A percentile compares a stretch with the other conserved stretches of the same genome.
Conservation (phyloP, 2,113 vertebrate species). For the Esox niger region DNA sequence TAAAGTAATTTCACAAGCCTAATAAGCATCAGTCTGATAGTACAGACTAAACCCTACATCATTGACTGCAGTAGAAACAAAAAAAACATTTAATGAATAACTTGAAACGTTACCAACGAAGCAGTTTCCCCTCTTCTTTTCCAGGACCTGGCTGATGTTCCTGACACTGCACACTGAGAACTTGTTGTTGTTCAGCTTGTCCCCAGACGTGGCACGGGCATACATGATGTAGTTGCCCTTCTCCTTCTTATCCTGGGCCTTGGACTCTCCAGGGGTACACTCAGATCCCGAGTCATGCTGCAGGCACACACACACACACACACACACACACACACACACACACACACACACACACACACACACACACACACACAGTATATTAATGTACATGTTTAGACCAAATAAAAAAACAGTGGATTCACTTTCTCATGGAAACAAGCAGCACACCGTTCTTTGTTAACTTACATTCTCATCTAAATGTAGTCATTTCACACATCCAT, state of each 20-base stretch:
- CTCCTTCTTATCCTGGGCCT: conserved; percentile 95
- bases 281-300: conserved; percentile 98
- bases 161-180: conserved; percentile 94
- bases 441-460: no score
- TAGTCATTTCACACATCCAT: no score
- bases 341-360: background rate
- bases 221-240: conserved; percentile 99
- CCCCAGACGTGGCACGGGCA: conserved; percentile 94
- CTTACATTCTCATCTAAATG: no score
- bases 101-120: conserved; percentile 98
- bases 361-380: background rate
- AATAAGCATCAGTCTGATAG: background rate
- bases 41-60: background rate
- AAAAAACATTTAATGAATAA: no score
- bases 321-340: background rate
- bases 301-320: background rate
- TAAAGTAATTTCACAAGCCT: background rate
- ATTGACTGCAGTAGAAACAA: conserved; percentile 52
- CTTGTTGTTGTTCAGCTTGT: conserved; percentile 99
- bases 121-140: conserved; percentile 94
- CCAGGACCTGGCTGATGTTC: conserved; percentile 98
- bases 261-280: conserved; percentile 96
- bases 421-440: no score
- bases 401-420: no score
- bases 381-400: no score